These are phyloP conservation scores for Artemia franciscana DNA, from an alignment of 1,140 invertebrate species.

Conservation along the genomic window DNA sequence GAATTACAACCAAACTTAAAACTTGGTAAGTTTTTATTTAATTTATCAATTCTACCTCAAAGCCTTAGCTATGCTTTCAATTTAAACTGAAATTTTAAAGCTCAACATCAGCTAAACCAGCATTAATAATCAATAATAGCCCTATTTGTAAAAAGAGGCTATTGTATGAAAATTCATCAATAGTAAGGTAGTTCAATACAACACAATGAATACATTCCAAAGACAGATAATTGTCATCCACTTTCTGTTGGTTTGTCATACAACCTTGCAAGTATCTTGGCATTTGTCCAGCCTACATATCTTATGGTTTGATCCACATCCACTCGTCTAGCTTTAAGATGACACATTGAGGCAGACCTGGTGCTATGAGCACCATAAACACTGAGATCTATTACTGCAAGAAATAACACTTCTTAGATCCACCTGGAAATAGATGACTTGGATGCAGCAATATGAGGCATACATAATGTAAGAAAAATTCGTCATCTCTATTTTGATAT, in stretches of 20 bases:
- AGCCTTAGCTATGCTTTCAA: too few species aligned
- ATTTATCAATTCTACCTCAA: too few species aligned
- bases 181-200: too few species aligned
- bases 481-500: not conserved
- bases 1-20: too few species aligned
- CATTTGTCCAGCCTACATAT: not conserved
- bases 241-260: not conserved
- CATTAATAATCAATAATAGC: too few species aligned
- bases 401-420: not conserved
- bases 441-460: not conserved
- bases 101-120: too few species aligned
- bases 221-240: not conserved
- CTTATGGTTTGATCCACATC: not conserved
- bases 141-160: too few species aligned
- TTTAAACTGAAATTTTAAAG: too few species aligned
- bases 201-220: not conserved
- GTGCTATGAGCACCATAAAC: not conserved
- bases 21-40: too few species aligned
- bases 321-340: not conserved
- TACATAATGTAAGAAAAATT: not conserved
- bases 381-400: not conserved
- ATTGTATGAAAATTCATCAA: too few species aligned
- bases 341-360: not conserved
- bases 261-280: not conserved
- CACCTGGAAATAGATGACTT: not conserved